Evolutionary conservation across 2,113 vertebrate genomes (phyloP).

Genomic region (Cavia porcellus): DNA sequence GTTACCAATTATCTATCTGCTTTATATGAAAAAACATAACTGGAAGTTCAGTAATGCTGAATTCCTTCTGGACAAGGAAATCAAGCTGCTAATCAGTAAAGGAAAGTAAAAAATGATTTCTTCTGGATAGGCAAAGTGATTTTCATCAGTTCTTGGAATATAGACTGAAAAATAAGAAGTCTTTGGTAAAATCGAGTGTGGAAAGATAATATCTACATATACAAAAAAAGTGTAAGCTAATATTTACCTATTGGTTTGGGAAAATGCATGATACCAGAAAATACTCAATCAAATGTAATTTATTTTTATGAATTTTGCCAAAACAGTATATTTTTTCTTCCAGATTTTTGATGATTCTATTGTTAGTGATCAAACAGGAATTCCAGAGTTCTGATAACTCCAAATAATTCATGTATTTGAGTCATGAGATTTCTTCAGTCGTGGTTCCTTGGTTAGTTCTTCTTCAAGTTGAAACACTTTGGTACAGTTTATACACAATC

Average conservation of each 20-base stretch:
- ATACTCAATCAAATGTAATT: background rate
- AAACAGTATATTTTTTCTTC: background rate
- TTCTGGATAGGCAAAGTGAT: background rate
- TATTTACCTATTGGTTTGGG: background rate
- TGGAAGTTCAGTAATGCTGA: background rate
- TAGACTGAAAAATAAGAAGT: background rate
- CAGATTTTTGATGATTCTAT: background rate
- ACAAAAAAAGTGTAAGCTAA: background rate
- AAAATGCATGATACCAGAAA: background rate
- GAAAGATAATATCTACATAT: constrained; percentile 1
- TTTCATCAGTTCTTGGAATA: background rate
- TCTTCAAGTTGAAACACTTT: background rate
- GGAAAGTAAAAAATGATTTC: constrained; percentile 23
- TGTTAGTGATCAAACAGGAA: background rate
- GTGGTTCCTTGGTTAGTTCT: background rate
- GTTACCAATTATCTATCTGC: constrained; percentile 68
- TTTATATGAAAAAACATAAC: constrained; percentile 57
- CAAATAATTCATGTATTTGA: background rate
- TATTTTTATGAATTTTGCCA: background rate
- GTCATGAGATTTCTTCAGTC: background rate
- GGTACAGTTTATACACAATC: background rate
- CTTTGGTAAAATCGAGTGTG: background rate
- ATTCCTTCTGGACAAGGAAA: constrained; percentile 36
- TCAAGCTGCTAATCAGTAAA: constrained; percentile 48
- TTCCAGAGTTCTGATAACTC: background rate